A percentile compares a stretch with the other conserved stretches of the same genome.
These are phyloP conservation scores for Chondrosia reniformis DNA, from an alignment of 37 sponge, comb jelly and placozoan genomes.

Conservation along the genomic window DNA sequence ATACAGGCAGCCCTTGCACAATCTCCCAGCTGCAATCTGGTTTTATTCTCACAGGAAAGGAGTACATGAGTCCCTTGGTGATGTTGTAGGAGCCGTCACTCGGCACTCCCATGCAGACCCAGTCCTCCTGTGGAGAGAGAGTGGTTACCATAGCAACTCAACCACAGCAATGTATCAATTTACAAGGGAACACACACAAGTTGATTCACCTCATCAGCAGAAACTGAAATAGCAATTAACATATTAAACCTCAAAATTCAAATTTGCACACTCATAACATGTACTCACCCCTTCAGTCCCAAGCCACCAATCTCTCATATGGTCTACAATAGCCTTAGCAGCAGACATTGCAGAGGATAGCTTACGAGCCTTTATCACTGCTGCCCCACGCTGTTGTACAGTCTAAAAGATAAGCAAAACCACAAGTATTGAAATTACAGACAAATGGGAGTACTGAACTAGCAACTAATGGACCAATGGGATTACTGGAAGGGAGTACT, in stretches of 20 bases:
- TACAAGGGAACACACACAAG: no score
- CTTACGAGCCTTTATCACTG: constrained; percentile 89
- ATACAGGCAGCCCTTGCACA: constrained; percentile 69
- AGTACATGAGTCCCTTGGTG: constrained; percentile 82
- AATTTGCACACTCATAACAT: no score
- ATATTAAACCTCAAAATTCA: no score
- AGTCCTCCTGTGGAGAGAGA: constrained; percentile 64
- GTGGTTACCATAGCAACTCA: background rate
- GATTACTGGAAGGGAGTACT: no score
- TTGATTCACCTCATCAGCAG: no score
- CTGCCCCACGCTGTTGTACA: constrained; percentile 91
- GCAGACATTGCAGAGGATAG: constrained; percentile 97
- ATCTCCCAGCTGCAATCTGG: constrained; percentile 55
- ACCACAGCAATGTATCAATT: no score
- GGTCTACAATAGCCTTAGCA: constrained; percentile 96
- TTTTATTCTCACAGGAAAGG: constrained; percentile 84
- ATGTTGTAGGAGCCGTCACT: constrained; percentile 89
- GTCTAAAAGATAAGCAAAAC: no score
- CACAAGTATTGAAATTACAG: no score
- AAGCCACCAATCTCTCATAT: constrained; percentile 93
- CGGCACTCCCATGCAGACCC: constrained; percentile 91
- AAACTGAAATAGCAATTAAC: background rate
- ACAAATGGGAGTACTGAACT: no score
- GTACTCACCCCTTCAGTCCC: constrained; percentile 70
- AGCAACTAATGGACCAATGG: no score